Percentiles rank a stretch among this genome's conserved stretches.
phyloP scores from a whole-genome alignment of 2,888 invertebrate genomes.

The Latheticus oryzae region DNA sequence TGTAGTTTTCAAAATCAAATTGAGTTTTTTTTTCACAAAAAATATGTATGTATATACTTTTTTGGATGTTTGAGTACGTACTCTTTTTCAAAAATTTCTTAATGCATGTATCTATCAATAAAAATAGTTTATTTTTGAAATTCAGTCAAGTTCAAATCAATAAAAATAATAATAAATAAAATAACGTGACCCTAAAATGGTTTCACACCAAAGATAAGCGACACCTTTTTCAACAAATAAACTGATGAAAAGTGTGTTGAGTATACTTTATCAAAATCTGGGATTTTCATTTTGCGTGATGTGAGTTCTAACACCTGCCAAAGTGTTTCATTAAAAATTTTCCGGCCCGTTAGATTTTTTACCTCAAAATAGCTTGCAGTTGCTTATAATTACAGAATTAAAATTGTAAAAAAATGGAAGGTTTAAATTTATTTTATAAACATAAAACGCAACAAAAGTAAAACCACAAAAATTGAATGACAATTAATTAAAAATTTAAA shows the following conservation, averaged over 20 bases:
- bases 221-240: no score
- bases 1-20: no score
- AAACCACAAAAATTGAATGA: slow-evolving; percentile 1
- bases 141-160: background rate
- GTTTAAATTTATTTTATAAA: background rate
- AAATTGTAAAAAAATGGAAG: slow-evolving; percentile 4
- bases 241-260: background rate
- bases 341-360: slow-evolving; percentile 35
- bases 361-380: slow-evolving; percentile 32
- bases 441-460: slow-evolving; percentile 13
- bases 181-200: no score
- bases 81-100: no score
- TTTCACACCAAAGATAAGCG: no score
- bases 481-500: slow-evolving; percentile 26
- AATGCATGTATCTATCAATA: no score
- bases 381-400: slow-evolving; percentile 34
- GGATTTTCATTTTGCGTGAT: slow-evolving; percentile 34
- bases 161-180: background rate
- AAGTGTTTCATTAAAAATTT: slow-evolving; percentile 27
- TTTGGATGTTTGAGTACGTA: no score
- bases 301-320: slow-evolving; percentile 28
- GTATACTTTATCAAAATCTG: no score
- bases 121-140: background rate
- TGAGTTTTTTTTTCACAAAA: no score
- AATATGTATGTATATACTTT: no score